A percentile compares a stretch with the other conserved stretches of the same genome.
These are phyloP conservation scores for Melanerpes formicivorus DNA, from an alignment of 2,113 vertebrate genomes.

Conservation along the genomic window DNA sequence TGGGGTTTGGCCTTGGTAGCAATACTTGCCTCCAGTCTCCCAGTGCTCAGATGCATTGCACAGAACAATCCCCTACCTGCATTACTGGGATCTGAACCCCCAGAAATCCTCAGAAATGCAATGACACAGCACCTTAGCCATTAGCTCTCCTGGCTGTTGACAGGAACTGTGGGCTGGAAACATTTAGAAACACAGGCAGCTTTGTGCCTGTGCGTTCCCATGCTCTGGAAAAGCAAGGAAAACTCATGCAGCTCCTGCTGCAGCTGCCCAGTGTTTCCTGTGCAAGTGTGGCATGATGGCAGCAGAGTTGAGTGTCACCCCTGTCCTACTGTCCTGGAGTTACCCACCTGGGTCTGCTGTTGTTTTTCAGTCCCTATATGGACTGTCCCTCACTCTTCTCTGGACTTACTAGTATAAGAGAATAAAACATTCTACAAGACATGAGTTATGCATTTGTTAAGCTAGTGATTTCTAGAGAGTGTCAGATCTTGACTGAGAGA, in stretches of 20 bases:
- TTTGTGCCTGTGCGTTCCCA: neutral
- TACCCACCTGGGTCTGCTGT: neutral
- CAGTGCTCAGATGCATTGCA: accelerated
- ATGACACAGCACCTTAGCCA: neutral
- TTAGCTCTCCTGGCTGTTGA: neutral
- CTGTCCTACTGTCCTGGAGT: neutral
- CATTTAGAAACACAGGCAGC: accelerated
- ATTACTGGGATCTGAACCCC: neutral
- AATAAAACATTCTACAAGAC: neutral
- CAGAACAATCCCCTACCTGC: neutral
- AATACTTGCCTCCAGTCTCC: neutral
- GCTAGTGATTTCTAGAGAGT: neutral
- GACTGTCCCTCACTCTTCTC: neutral
- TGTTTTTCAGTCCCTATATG: neutral
- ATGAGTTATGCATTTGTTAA: neutral
- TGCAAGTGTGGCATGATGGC: accelerated
- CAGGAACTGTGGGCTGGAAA: neutral
- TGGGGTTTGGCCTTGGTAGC: neutral
- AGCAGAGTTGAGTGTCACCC: neutral
- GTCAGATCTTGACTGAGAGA: neutral
- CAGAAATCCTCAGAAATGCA: constrained; percentile 19
- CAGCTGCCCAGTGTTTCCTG: neutral
- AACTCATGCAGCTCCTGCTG: accelerated
- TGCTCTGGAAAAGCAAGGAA: neutral
- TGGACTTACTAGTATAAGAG: neutral